Conservation (phyloP, 2,888 invertebrate genomes). For the Microctonus aethiopoides region DNA sequence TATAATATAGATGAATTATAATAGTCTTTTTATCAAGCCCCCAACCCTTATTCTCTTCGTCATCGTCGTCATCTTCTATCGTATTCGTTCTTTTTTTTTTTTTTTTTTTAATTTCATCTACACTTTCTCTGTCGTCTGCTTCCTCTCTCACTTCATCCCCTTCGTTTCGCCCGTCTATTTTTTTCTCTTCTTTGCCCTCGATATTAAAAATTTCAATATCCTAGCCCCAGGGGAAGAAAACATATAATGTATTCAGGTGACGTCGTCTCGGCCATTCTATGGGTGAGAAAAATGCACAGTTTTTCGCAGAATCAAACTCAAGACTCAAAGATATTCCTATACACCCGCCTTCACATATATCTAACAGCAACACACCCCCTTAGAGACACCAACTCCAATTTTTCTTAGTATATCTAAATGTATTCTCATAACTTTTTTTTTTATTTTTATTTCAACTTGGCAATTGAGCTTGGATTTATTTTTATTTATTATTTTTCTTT, state of each 20-base stretch:
- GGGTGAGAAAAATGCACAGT: conserved; percentile 68
- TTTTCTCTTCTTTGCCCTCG: conserved; percentile 60
- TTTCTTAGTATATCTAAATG: too few relatives aligned
- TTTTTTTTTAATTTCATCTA: too few relatives aligned
- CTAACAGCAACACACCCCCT: not conserved
- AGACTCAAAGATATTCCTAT: conserved; percentile 45
- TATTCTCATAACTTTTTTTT: too few relatives aligned
- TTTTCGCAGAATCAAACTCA: conserved; percentile 66
- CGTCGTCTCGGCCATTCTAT: conserved; percentile 68
- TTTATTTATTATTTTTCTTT: not conserved
- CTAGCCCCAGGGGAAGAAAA: conserved; percentile 67
- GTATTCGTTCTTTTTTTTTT: conserved; percentile 39
- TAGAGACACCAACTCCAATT: not conserved
- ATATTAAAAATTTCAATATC: conserved; percentile 68
- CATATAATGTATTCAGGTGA: conserved; percentile 68
- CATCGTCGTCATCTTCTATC: conserved; percentile 34
- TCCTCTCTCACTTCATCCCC: conserved; percentile 27
- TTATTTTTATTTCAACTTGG: too few relatives aligned
- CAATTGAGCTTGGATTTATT: too few relatives aligned
- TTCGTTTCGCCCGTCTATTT: conserved; percentile 39
- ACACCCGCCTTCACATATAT: conserved; percentile 20
- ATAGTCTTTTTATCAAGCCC: conserved; percentile 38
- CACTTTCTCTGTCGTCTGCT: conserved; percentile 41
- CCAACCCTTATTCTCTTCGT: conserved; percentile 16
- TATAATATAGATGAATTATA: too few relatives aligned